Base-by-base conservation (phyloP, 2,888 invertebrate genomes). In the Endomychus coccineus region DNA sequence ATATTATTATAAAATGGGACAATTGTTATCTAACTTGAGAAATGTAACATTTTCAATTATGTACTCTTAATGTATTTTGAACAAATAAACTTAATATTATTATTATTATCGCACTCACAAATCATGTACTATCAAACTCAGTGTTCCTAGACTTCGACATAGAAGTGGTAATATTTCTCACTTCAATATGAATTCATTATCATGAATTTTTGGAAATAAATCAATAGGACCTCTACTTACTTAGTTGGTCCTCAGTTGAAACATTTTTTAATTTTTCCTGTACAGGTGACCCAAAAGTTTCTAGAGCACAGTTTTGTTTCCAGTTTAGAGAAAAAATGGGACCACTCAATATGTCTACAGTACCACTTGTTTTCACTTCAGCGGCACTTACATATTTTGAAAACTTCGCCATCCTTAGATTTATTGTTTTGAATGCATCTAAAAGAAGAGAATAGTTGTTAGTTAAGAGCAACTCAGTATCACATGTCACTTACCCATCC, bases 401-500 rank as follows among this genome's bases (percentile, higher is more conserved):
- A 27, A 38, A 38, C 2, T 28, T 13, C 10, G 23, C 7, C 16
- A 38, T 15, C 21, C 29, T 33, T 67, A 73, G 64, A 77, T 69
- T 56, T 13, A 33, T 33, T 2, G 40, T 37, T 7, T 37, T 30
- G 14, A 34, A 40, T 3, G 51, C 52, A 35, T 76, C 81, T 81
- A 59, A 3, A 64, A 66, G 4, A 21, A 21, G n/a, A n/a, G n/a
- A n/a, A n/a, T n/a, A n/a, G n/a, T n/a, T n/a, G n/a, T n/a, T n/a
- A n/a, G n/a, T n/a, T n/a, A n/a, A n/a, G n/a, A n/a, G n/a, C n/a
- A n/a, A n/a, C n/a, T n/a, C n/a, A n/a, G n/a, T n/a, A n/a, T n/a
- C n/a, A n/a, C n/a, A n/a, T n/a, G 21, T 6, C 21, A 71, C 79
- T 73, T 73, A 89, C 88, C 80, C 56, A 84, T 70, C 54, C 88